Evolutionary conservation across 2,888 invertebrate species (phyloP).

Genomic region (Formica aserva): DNA sequence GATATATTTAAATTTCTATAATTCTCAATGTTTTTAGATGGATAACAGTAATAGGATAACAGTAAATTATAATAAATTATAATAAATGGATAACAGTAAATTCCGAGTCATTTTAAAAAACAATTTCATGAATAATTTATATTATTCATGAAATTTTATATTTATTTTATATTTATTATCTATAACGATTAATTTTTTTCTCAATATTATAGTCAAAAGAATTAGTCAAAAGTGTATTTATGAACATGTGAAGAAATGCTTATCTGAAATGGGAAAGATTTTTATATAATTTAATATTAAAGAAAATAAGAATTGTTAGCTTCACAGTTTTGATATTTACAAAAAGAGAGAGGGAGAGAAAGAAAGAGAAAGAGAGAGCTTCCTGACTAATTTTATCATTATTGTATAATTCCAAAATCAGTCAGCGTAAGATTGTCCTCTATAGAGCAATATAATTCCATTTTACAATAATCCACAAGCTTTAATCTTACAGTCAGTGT

Average conservation of each 20-base stretch:
- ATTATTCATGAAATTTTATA: too few relatives aligned
- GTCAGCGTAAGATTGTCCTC: neutral
- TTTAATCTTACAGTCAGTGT: neutral
- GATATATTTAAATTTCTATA: constrained; percentile 31
- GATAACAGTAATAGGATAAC: neutral
- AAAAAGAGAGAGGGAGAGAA: neutral
- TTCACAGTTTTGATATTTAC: neutral
- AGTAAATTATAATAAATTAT: too few relatives aligned
- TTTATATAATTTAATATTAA: neutral
- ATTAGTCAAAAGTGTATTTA: neutral
- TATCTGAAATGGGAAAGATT: neutral
- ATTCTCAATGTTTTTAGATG: constrained; percentile 4
- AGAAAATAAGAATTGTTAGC: neutral
- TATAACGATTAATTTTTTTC: neutral
- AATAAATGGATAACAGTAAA: constrained; percentile 1
- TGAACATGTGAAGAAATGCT: neutral
- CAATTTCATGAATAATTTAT: neutral
- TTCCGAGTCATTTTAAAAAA: neutral
- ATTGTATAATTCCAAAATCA: neutral
- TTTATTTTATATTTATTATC: neutral
- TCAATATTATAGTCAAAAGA: neutral
- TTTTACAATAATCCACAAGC: neutral
- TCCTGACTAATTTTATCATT: neutral
- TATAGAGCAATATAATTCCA: neutral
- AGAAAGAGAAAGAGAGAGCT: neutral